Evolutionary conservation across 2,888 invertebrate genomes (phyloP).

Genomic region (Stenichneumon culpator): DNA sequence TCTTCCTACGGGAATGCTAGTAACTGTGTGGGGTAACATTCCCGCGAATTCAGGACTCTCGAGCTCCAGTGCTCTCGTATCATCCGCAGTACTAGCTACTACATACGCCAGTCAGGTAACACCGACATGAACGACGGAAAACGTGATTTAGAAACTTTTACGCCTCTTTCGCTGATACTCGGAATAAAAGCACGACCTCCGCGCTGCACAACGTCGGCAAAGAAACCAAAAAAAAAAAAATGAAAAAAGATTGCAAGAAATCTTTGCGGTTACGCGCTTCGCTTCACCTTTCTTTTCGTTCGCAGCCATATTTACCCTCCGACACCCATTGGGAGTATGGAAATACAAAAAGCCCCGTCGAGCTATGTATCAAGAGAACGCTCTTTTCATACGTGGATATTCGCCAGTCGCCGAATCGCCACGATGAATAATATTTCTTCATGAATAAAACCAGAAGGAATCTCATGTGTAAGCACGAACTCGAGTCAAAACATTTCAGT

Average conservation of each 20-base stretch:
- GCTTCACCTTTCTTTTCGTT: constrained; percentile 10
- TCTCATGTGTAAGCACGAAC: neutral
- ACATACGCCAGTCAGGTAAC: constrained; percentile 88
- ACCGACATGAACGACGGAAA: constrained; percentile 1
- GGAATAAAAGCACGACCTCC: constrained; percentile 1
- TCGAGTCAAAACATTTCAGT: neutral
- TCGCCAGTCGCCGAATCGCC: constrained; percentile 56
- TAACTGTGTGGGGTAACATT: constrained; percentile 94
- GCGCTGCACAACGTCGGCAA: constrained; percentile 3
- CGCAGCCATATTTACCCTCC: constrained; percentile 47
- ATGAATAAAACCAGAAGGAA: constrained; percentile 35
- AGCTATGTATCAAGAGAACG: constrained; percentile 52
- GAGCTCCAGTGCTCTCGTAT: constrained; percentile 98
- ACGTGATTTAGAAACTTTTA: neutral
- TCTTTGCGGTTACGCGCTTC: neutral
- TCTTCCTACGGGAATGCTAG: constrained; percentile 88
- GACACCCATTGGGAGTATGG: constrained; percentile 30
- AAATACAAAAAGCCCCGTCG: constrained; percentile 51
- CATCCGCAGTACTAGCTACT: constrained; percentile 94
- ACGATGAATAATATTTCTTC: constrained; percentile 64
- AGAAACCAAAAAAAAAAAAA: neutral
- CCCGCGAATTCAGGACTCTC: constrained; percentile 98
- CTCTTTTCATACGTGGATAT: constrained; percentile 41
- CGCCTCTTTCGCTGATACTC: constrained; percentile 15
- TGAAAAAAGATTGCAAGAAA: neutral